Evolutionary conservation across 2,797 vertebrate species (phyloP).

Genomic region (Sebastes kiyomatsui): DNA sequence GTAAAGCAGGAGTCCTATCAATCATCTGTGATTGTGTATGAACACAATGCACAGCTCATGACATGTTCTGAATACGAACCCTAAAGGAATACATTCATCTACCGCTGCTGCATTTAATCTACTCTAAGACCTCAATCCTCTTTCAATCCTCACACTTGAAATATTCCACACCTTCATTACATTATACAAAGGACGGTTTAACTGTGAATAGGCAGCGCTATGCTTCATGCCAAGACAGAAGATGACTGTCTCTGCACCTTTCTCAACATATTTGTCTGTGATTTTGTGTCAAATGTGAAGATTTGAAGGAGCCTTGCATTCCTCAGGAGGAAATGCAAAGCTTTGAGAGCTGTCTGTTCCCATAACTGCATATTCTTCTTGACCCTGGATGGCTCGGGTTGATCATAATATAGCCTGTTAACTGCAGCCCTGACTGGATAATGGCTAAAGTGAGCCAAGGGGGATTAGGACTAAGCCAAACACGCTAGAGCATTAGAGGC

Average conservation of each 20-base stretch:
- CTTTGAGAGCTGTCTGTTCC: constrained; percentile 40
- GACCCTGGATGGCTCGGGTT: constrained; percentile 64
- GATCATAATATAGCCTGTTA: constrained; percentile 81
- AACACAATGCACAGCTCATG: constrained; percentile 43
- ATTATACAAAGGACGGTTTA: constrained; percentile 54
- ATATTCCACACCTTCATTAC: constrained; percentile 58
- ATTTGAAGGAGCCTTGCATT: constrained; percentile 39
- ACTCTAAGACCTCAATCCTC: constrained; percentile 55
- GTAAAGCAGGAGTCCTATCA: constrained; percentile 34
- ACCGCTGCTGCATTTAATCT: constrained; percentile 57
- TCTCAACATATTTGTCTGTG: constrained; percentile 25
- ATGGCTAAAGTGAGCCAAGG: constrained; percentile 88
- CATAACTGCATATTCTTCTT: constrained; percentile 59
- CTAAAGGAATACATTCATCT: constrained; percentile 58
- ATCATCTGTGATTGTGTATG: constrained; percentile 40
- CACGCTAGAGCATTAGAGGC: constrained; percentile 69
- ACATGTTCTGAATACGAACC: constrained; percentile 41
- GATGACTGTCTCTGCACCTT: constrained; percentile 16
- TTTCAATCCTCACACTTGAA: constrained; percentile 39
- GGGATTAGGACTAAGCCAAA: constrained; percentile 79
- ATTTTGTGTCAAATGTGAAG: constrained; percentile 21
- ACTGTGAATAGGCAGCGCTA: constrained; percentile 39
- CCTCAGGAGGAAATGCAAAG: constrained; percentile 36
- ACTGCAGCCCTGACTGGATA: constrained; percentile 84
- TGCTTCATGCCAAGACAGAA: constrained; percentile 31